A percentile compares a stretch with the other conserved stretches of the same genome.
These are phyloP conservation scores for Pristionchus exspectatus DNA, from an alignment of 2,888 invertebrate species.

Conservation along the genomic window DNA sequence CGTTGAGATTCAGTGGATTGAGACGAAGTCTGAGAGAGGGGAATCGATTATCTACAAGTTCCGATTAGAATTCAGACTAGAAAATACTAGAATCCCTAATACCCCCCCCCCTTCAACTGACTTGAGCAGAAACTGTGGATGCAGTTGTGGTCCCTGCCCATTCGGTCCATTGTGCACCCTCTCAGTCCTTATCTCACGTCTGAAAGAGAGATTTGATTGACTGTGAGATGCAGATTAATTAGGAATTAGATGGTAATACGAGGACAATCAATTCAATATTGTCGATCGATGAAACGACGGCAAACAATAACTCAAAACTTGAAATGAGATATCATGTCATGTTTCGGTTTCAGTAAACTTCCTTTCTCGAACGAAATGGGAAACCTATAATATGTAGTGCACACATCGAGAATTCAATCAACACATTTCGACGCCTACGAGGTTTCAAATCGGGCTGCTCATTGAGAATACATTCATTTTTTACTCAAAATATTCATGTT, in stretches of 20 bases:
- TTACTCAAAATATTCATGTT: too few relatives aligned
- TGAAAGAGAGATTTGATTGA: neutral
- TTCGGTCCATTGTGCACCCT: neutral
- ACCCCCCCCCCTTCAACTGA: neutral
- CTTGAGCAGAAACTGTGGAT: neutral
- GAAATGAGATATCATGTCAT: too few relatives aligned
- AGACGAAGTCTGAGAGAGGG: neutral
- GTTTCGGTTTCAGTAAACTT: too few relatives aligned
- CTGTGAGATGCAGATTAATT: neutral
- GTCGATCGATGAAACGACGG: too few relatives aligned
- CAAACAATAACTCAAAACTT: too few relatives aligned
- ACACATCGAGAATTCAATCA: too few relatives aligned
- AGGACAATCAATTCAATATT: too few relatives aligned
- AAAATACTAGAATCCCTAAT: neutral
- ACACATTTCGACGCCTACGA: too few relatives aligned
- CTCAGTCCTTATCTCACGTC: neutral
- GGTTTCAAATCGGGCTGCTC: too few relatives aligned
- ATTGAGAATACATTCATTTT: too few relatives aligned
- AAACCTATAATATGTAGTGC: too few relatives aligned
- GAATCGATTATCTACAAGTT: neutral
- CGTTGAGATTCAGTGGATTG: slow-evolving; percentile 17
- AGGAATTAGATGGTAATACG: neutral
- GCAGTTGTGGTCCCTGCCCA: neutral
- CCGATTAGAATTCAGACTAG: neutral
- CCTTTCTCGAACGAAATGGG: too few relatives aligned